Evolutionary conservation across 2,113 vertebrate species (phyloP).

Genomic region (Okapia johnstoni): DNA sequence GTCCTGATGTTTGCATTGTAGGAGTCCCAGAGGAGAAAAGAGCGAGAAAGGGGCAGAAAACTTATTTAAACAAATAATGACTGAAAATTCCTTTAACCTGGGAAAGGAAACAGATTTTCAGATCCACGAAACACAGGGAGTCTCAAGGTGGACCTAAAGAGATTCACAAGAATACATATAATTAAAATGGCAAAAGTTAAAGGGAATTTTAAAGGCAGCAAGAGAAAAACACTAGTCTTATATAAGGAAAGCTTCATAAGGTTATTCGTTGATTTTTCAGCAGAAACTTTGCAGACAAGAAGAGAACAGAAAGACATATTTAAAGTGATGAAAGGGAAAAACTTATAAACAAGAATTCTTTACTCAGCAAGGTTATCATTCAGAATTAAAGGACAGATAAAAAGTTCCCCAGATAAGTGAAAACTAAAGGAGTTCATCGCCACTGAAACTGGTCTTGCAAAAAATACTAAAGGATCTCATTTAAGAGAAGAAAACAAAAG

Average conservation of each 20-base stretch:
- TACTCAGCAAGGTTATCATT: background rate
- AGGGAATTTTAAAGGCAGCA: background rate
- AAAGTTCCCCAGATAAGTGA: background rate
- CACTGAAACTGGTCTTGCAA: background rate
- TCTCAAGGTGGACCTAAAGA: background rate
- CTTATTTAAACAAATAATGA: background rate
- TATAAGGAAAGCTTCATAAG: background rate
- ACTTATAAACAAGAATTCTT: background rate
- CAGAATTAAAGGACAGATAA: background rate
- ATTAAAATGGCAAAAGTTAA: background rate
- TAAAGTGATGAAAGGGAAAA: background rate
- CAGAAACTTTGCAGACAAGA: background rate
- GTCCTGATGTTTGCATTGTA: background rate
- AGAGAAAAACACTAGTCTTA: background rate
- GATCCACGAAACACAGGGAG: background rate
- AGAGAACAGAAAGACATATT: background rate
- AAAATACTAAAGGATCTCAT: background rate
- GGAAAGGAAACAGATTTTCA: background rate
- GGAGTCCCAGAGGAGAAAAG: background rate
- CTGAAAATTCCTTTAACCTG: background rate
- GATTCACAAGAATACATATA: background rate
- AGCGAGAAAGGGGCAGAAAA: background rate
- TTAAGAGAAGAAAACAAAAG: background rate
- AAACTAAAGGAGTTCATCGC: background rate
- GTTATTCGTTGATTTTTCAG: background rate